A percentile compares a stretch with the other conserved stretches of the same genome.
Conservation (phyloP, 2,888 invertebrate species). For the Cheiracanthium punctorium region DNA sequence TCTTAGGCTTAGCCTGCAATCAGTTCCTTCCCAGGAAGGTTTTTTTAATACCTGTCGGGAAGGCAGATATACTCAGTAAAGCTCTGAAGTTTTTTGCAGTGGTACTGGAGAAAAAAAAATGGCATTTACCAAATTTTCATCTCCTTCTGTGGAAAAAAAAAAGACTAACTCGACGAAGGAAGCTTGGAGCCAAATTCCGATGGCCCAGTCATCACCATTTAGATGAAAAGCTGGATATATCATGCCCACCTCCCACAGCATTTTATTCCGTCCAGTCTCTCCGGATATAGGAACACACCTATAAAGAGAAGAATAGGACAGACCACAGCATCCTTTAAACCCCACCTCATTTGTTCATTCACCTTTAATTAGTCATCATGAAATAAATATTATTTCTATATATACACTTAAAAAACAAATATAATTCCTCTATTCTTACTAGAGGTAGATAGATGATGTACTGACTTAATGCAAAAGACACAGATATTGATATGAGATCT, state of each 20-base stretch:
- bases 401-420: conserved; percentile 50
- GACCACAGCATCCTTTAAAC: conserved; percentile 56
- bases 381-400: conserved; percentile 48
- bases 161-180: background rate
- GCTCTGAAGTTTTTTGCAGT: conserved; percentile 58
- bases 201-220: conserved; percentile 22
- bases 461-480: conserved; percentile 34
- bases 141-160: conserved; percentile 35
- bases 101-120: conserved; percentile 57
- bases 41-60: conserved; percentile 28
- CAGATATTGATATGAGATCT: conserved; percentile 18
- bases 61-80: conserved; percentile 27
- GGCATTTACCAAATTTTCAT: conserved; percentile 63
- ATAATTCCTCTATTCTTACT: conserved; percentile 41
- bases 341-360: conserved; percentile 64
- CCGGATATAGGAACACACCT: conserved; percentile 59
- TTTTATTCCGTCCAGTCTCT: conserved; percentile 70
- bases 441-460: conserved; percentile 35
- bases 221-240: conserved; percentile 49
- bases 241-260: conserved; percentile 70
- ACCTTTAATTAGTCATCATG: conserved; percentile 48
- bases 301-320: conserved; percentile 63
- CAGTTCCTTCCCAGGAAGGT: conserved; percentile 30
- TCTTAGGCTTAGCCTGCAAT: conserved; percentile 68
- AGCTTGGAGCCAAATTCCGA: conserved; percentile 12